These are phyloP conservation scores for Penaeus indicus DNA, from an alignment of 1,140 invertebrate species.

Conservation along the genomic window DNA sequence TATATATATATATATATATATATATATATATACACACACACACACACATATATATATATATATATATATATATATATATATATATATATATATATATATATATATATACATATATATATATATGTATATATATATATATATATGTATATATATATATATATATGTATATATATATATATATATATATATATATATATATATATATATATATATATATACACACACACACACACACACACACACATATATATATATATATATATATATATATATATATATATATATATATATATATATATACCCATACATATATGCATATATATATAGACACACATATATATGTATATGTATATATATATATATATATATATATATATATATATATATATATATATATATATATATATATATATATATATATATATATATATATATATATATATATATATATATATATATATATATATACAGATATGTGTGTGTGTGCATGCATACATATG, in stretches of 20 bases:
- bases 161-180: conserved; percentile 5
- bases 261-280: background rate
- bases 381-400: conserved; percentile 5
- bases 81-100: background rate
- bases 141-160: conserved; percentile 8
- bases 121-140: background rate
- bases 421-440: conserved; percentile 13
- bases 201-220: background rate
- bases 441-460: background rate
- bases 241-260: background rate
- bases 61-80: background rate
- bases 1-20: background rate
- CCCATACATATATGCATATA: background rate
- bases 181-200: background rate
- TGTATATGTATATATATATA: background rate
- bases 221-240: background rate
- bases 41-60: conserved; percentile 7
- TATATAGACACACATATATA: conserved; percentile 5
- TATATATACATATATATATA: background rate
- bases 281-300: conserved; percentile 12
- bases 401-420: background rate
- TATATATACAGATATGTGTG: background rate
- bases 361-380: background rate
- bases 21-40: conserved; percentile 11
- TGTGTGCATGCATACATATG: too few relatives aligned